Conservation (phyloP, 2,113 vertebrate species). For the Baryphthengus martii region DNA sequence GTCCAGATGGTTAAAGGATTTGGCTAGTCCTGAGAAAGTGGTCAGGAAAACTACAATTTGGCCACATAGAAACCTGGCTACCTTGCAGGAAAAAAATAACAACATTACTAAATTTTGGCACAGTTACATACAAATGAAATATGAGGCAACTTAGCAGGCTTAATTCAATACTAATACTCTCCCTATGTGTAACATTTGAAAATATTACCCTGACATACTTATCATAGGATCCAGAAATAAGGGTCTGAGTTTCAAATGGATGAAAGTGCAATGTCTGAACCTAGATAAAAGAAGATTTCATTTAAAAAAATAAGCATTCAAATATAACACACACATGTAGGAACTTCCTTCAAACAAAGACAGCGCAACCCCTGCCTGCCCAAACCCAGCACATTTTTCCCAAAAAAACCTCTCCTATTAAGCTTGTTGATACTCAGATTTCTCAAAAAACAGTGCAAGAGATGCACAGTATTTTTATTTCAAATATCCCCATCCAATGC, state of each 20-base stretch:
- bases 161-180: not conserved
- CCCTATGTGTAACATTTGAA: not conserved
- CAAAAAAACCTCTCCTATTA: accelerated
- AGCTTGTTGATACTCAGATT: not conserved
- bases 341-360: not conserved
- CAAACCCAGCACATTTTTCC: not conserved
- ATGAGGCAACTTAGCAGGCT: not conserved
- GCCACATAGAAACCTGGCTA: not conserved
- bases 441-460: not conserved
- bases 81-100: not conserved
- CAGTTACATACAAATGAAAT: not conserved
- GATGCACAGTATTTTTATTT: not conserved
- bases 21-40: not conserved
- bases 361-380: not conserved
- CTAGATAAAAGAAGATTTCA: conserved; percentile 65
- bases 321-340: not conserved
- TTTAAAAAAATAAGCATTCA: not conserved
- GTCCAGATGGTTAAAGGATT: not conserved
- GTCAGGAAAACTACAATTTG: not conserved
- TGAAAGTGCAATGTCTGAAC: conserved; percentile 94
- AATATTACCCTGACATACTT: conserved; percentile 77
- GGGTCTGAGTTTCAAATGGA: conserved; percentile 94
- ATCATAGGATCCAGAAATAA: conserved; percentile 95
- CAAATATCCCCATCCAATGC: not conserved
- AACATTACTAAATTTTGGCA: not conserved